These are phyloP conservation scores for Drosophila kambysellisi DNA, from an alignment of 2,888 invertebrate species.

Conservation along the genomic window DNA sequence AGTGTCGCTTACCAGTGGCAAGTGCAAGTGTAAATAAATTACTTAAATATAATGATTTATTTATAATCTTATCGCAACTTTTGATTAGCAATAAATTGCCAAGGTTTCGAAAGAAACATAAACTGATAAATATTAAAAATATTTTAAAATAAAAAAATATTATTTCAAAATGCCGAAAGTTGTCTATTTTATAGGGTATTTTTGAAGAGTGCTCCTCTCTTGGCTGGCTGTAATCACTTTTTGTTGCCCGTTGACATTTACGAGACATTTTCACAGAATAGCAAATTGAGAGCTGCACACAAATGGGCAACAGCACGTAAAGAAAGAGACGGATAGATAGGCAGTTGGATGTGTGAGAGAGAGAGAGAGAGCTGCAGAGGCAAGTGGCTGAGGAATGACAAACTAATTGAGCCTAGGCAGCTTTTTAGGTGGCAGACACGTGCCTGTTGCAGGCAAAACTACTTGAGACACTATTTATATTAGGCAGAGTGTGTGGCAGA, in stretches of 20 bases:
- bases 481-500: neutral
- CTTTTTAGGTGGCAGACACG: conserved; percentile 39
- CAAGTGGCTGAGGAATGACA: conserved; percentile 61
- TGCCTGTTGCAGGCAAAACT: conserved; percentile 53
- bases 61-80: neutral
- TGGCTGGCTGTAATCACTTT: conserved; percentile 6
- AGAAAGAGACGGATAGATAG: neutral
- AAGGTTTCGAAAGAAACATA: neutral
- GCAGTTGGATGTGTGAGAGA: neutral
- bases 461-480: conserved; percentile 54
- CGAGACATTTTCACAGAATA: conserved; percentile 60
- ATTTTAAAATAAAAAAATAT: neutral
- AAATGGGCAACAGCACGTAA: conserved; percentile 56
- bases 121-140: neutral
- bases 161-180: neutral
- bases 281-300: conserved; percentile 58
- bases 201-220: too few relatives aligned
- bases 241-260: conserved; percentile 60
- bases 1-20: neutral
- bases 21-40: neutral
- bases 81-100: neutral
- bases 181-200: conserved; percentile 26
- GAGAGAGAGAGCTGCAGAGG: conserved; percentile 16
- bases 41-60: neutral
- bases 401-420: conserved; percentile 62